phyloP scores from a whole-genome alignment of 2,888 invertebrate species.

The Sylvicola fuscatus region DNA sequence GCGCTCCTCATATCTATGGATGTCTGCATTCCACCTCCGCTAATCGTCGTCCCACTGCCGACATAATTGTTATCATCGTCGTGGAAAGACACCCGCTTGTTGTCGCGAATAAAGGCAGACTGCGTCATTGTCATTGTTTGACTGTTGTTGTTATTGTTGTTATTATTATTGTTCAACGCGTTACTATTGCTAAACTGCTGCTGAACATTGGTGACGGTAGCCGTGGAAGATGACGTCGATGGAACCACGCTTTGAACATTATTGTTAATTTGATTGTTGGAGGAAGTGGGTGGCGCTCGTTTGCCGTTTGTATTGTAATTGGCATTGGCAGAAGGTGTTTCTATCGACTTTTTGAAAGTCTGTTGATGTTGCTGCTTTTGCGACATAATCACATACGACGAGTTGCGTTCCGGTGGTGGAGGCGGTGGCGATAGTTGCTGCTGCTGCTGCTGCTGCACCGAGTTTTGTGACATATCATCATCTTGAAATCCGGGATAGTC shows the following conservation, averaged over 20 bases:
- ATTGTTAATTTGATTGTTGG: background rate
- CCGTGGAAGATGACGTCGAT: background rate
- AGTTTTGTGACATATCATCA: background rate
- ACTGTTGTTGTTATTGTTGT: constrained; percentile 6
- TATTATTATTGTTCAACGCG: constrained; percentile 1
- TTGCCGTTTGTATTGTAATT: background rate
- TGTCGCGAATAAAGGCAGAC: constrained; percentile 14
- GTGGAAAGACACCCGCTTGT: constrained; percentile 57
- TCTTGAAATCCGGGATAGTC: background rate
- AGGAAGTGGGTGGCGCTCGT: background rate
- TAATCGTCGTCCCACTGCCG: background rate
- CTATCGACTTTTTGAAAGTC: background rate
- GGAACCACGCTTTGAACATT: background rate
- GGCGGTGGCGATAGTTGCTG: constrained; percentile 29
- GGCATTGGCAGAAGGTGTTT: background rate
- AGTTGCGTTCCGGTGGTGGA: constrained; percentile 71
- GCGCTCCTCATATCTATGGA: background rate
- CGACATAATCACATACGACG: constrained; percentile 71
- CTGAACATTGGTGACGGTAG: background rate
- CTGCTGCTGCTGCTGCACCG: background rate
- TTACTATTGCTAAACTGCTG: constrained; percentile 3
- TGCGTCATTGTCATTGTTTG: background rate
- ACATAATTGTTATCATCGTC: constrained; percentile 32
- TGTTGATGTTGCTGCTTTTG: constrained; percentile 30
- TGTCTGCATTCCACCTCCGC: background rate